Evolutionary conservation across 2,888 invertebrate genomes (phyloP).

Genomic region (Candidula unifasciata): DNA sequence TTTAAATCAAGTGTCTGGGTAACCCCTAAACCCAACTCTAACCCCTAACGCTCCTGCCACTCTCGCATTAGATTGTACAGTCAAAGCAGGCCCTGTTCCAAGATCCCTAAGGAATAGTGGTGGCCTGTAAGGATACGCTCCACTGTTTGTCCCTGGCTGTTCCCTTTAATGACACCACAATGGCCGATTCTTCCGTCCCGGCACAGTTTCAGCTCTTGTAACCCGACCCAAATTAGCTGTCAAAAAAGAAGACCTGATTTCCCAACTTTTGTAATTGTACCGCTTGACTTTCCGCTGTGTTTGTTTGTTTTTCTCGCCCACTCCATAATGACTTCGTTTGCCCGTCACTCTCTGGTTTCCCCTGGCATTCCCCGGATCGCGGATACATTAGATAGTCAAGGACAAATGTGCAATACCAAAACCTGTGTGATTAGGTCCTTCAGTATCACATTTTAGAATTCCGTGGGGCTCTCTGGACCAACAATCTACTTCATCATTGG

Average conservation of each 20-base stretch:
- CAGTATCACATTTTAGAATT: neutral
- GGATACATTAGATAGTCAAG: neutral
- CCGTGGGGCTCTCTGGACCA: slow-evolving; percentile 23
- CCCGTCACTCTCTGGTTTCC: neutral
- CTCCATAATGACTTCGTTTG: slow-evolving; percentile 17
- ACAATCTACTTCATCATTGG: slow-evolving; percentile 29
- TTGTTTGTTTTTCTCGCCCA: slow-evolving; percentile 21
- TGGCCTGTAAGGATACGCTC: too few species aligned
- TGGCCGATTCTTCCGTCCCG: too few species aligned
- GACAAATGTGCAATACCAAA: slow-evolving; percentile 33
- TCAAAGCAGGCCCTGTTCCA: too few species aligned
- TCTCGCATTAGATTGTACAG: too few species aligned
- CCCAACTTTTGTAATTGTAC: neutral
- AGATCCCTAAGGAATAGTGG: too few species aligned
- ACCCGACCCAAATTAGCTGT: neutral
- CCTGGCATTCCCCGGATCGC: neutral
- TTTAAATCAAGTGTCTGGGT: too few species aligned
- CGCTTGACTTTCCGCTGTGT: neutral
- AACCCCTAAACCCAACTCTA: too few species aligned
- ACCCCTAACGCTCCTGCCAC: too few species aligned
- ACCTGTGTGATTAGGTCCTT: slow-evolving; percentile 24
- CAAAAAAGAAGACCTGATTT: neutral
- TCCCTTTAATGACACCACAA: too few species aligned
- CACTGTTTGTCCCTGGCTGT: too few species aligned
- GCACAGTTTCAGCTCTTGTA: neutral